Conservation (phyloP, 2,888 invertebrate species). For the Pachliopta kotzebuea region DNA sequence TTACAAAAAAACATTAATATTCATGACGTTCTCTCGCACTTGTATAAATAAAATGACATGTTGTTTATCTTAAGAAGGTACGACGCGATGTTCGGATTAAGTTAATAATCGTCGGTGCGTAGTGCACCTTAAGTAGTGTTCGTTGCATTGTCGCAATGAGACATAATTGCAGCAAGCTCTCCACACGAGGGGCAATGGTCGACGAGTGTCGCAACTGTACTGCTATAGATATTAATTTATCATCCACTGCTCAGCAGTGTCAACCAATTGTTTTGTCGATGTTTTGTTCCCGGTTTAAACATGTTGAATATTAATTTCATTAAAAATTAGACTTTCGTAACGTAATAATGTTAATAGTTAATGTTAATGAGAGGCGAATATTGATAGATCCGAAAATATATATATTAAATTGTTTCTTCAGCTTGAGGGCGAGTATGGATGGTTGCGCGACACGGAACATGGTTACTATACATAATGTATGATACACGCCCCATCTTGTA, state of each 20-base stretch:
- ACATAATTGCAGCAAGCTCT: conserved; percentile 51
- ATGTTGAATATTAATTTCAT: neutral
- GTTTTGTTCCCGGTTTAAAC: neutral
- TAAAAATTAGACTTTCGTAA: neutral
- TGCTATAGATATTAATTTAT: conserved; percentile 45
- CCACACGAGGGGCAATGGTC: conserved; percentile 54
- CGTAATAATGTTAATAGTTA: neutral
- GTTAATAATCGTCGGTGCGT: conserved; percentile 10
- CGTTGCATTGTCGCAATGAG: conserved; percentile 44
- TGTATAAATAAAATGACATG: too few species aligned
- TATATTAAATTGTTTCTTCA: conserved; percentile 13
- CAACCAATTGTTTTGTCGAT: conserved; percentile 24
- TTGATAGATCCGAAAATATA: neutral
- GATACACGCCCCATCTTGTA: conserved; percentile 62
- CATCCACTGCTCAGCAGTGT: conserved; percentile 36
- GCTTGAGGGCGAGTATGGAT: conserved; percentile 47
- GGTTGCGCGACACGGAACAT: conserved; percentile 55
- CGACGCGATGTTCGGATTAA: too few species aligned
- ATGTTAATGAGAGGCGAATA: too few species aligned
- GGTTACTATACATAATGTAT: conserved; percentile 65
- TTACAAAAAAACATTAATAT: too few species aligned
- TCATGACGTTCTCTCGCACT: too few species aligned
- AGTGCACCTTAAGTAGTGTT: conserved; percentile 18
- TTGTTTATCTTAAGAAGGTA: too few species aligned
- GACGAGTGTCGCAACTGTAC: conserved; percentile 48